These are phyloP conservation scores for Caiman crocodilus DNA, from an alignment of 2,797 vertebrate species.

Conservation along the genomic window DNA sequence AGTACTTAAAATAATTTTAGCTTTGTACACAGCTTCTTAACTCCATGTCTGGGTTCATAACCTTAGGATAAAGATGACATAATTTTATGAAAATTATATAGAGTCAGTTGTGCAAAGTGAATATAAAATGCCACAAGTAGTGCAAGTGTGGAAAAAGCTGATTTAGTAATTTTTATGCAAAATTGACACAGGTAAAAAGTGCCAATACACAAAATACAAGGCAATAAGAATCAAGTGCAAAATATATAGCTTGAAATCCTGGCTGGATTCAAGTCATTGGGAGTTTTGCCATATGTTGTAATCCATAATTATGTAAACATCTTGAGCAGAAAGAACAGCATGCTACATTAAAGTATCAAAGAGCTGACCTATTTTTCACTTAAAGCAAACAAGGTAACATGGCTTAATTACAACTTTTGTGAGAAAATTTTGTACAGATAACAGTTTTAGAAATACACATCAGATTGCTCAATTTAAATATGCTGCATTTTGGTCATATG, in stretches of 20 bases:
- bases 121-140: not conserved
- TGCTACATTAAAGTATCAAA: not conserved
- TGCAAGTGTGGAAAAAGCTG: not conserved
- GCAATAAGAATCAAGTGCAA: not conserved
- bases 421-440: no score
- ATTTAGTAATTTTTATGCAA: not conserved
- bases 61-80: not conserved
- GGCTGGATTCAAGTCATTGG: not conserved
- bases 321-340: not conserved
- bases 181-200: not conserved
- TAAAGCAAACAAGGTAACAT: not conserved
- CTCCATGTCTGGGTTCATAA: not conserved
- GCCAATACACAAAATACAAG: not conserved
- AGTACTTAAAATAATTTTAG: not conserved
- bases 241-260: not conserved
- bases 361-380: not conserved
- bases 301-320: constrained; percentile 8
- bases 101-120: not conserved
- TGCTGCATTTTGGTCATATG: not conserved
- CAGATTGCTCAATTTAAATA: not conserved
- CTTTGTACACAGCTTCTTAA: not conserved
- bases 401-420: not conserved
- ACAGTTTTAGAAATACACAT: not conserved
- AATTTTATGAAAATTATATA: not conserved
- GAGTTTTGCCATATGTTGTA: not conserved